Base-by-base conservation (phyloP, 2,888 invertebrate genomes). In the Drosophila prolongata region DNA sequence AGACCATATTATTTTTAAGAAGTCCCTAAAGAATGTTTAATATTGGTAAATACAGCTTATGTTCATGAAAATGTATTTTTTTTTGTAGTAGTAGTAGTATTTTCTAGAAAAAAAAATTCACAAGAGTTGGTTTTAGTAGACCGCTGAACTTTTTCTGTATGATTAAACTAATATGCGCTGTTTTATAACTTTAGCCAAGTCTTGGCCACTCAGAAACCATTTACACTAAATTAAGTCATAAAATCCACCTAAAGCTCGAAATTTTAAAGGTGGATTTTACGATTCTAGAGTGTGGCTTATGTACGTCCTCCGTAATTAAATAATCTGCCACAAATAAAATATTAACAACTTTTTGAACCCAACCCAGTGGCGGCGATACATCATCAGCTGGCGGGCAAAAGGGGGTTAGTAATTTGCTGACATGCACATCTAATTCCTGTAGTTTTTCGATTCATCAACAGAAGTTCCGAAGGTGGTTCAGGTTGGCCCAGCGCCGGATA, bases 371-470 rank as follows among this genome's bases (percentile, higher is more conserved):
- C 34, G 43, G 72, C 49, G 16, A 70, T 70, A 62, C 65, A 62
- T 70, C 74, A 73, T n/a, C 52, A 43, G 67, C 37, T 67, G 54
- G 40, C 66, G n/a, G 35, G 46, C 40, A 35, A 3, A 8, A 50
- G 53, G 58, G 53, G 52, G 49, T 38, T 50, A 35, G 37, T 50
- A 67, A 65, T 67, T 46, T 73, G 55, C 38, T n/a, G 64, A 73
- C 74, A 64, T 46, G 65, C 74, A 46, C 50, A 64, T 49, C 64
- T 42, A 62, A 64, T 64, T 64, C 65, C 42, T 3, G 62, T 64
- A 62, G 74, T 73, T 72, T 70, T 43, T 70, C 56, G 69, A 59
- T 70, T 69, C 53, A 71, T 70, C 69, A 68, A 58, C 58, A 27
- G 27, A 58, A 54, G 38, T 72, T 70, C 47, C 30, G 34, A 16